A percentile compares a stretch with the other conserved stretches of the same genome.
Evolutionary conservation across 2,888 invertebrate species (phyloP).

Genomic region (Podotricha telesiphe): DNA sequence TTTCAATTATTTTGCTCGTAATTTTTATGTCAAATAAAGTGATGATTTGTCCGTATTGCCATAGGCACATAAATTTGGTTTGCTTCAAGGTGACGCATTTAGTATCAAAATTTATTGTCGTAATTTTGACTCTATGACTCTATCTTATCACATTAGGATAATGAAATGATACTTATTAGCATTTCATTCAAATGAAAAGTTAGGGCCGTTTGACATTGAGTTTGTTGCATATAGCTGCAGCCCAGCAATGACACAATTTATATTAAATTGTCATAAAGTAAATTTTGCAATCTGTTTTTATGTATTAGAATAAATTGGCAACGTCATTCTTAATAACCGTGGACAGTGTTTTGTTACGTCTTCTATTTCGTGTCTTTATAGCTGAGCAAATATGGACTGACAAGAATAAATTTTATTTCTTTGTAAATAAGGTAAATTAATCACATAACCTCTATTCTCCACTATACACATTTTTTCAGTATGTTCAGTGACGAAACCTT

Average conservation of each 20-base stretch:
- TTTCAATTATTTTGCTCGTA: slow-evolving; percentile 11
- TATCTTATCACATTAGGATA: not conserved
- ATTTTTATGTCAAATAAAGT: not conserved
- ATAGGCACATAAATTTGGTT: slow-evolving; percentile 14
- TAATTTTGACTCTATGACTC: not conserved
- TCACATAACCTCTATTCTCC: too few relatives aligned
- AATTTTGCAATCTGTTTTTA: slow-evolving; percentile 59
- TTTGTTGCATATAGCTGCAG: slow-evolving; percentile 39
- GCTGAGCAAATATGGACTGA: too few relatives aligned
- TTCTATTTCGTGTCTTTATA: slow-evolving; percentile 47
- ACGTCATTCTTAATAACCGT: slow-evolving; percentile 60
- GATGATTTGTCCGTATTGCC: not conserved
- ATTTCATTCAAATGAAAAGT: not conserved
- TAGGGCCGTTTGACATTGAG: not conserved
- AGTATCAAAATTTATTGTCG: not conserved
- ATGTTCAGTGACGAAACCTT: too few relatives aligned
- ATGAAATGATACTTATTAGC: not conserved
- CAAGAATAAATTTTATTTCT: too few relatives aligned
- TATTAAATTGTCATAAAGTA: slow-evolving; percentile 61
- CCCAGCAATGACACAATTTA: slow-evolving; percentile 45
- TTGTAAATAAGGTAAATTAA: too few relatives aligned
- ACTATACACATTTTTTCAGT: too few relatives aligned
- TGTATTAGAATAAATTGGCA: slow-evolving; percentile 48
- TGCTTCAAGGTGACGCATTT: not conserved
- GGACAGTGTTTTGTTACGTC: slow-evolving; percentile 47